Base-by-base conservation (phyloP, 2,113 vertebrate genomes). In the Engraulis encrasicolus region DNA sequence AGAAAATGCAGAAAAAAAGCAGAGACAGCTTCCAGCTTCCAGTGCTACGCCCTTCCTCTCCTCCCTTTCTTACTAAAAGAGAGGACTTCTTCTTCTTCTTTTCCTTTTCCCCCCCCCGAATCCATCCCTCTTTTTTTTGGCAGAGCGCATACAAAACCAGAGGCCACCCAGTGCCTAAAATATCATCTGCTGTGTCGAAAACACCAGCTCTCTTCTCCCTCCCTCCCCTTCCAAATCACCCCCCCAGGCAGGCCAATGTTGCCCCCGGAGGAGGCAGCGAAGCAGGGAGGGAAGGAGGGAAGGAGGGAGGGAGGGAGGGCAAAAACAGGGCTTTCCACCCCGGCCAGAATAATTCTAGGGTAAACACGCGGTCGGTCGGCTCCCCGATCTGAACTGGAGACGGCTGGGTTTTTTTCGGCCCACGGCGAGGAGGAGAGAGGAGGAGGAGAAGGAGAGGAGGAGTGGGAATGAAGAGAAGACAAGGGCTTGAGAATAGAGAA, bases 341-440 rank as follows among this genome's bases (percentile, higher is more conserved):
- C 31, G 66, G 31, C 66, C 66, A 74, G 31, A 74, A 74, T 74
- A 74, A 74, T 74, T 74, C 66, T 74, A 74, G 66, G 66, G 66
- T 74, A 74, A 74, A 74, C 66, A 74, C 66, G 15, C n/a, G n/a
- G n/a, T n/a, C n/a, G 40, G 40, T 45, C 27, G 6, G 11, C 66
- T 74, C 66, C 31, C 66, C 14, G 31, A 27, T 34, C 66, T 74
- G 66, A 74, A 74, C 66, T 34, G 17, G 23, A 74, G 66, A 74
- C 66, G 66, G 66, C 66, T 74, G 66, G n/a, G 31, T 74, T 74
- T 74, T 18, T 45, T 45, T 45, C 40, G 40, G 40, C 40, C 40
- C 40, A 45, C 40, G 3, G 40, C 9, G 9, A 45, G 3, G 40
- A 45, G 40, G 3, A n/a, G n/a, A n/a, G n/a, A 45, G 40, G 40